Evolutionary conservation across 1,140 invertebrate species (phyloP), one percentile per base, ranked within the genome.

Genomic region (Tetramorium simillimum): DNA sequence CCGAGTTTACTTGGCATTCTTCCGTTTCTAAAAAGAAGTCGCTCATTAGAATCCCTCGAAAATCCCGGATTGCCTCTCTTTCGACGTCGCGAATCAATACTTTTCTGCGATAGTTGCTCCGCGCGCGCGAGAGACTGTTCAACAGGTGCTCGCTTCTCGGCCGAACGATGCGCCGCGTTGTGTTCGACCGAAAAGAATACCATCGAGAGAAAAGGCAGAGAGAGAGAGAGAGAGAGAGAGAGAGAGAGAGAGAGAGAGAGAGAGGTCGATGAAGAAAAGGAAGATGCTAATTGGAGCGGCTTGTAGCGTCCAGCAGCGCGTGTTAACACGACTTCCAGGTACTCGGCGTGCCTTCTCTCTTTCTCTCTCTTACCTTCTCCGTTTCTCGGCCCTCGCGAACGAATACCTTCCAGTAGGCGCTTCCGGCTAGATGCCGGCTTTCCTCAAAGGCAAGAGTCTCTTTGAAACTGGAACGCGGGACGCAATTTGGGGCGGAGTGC

Each of bases 261-360:
- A 89, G 53, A 89, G 92, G 86, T 90, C 82, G 85, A 87, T 85
- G 88, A 75, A 86, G 87, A 89, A 88, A 89, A 90, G 88, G 86
- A 90, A 88, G 82, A 90, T 91, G 92, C 92, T 93, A 93, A 93
- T 93, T 93, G 89, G 91, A 93, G 90, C 91, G 86, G 90, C 91
- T 88, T 91, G 89, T 91, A 92, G 89, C 87, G 87, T 90, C 90
- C 91, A 91, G 87, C 90, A 85, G 88, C 90, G 90, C 90, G 88
- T 89, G 89, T 90, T 91, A 92, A 92, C 89, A 92, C 85, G 81
- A 88, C 86, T 92, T 92, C 88, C 91, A 91, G 88, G 89, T 92
- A 92, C 76, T 90, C 77, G 40, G 63, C 65, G 18, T 49, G 40
- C n/a, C 43, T 69, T 87, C 43, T 18, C 37, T 86, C 80, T 87